Conservation (phyloP, 92 coral and sea anemone genomes). For the Chrysogorgia sp. region DNA sequence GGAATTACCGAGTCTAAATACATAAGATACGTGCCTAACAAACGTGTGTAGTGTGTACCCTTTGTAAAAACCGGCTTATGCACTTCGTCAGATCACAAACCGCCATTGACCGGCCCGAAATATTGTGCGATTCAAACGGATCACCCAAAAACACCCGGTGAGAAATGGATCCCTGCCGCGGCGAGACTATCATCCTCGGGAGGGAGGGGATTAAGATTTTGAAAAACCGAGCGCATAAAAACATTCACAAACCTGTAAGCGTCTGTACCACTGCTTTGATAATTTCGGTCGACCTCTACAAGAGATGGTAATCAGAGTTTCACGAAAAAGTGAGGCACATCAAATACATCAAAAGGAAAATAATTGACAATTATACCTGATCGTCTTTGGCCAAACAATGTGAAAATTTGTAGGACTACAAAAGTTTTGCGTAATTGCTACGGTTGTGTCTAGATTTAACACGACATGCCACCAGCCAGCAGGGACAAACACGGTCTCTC, state of each 20-base stretch:
- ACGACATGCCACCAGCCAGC: slow-evolving; percentile 99
- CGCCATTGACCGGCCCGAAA: no score
- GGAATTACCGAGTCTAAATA: no score
- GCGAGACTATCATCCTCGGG: no score
- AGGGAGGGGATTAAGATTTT: no score
- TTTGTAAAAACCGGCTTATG: no score
- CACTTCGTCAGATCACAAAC: no score
- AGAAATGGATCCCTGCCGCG: no score
- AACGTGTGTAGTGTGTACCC: no score
- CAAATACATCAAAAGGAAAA: not conserved
- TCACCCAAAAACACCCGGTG: no score
- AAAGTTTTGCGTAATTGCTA: slow-evolving; percentile 96
- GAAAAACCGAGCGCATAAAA: not conserved
- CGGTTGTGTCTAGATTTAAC: slow-evolving; percentile 85
- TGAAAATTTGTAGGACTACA: slow-evolving; percentile 92
- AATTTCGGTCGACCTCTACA: slow-evolving; percentile 92
- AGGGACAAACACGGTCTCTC: slow-evolving; percentile 95
- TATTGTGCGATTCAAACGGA: no score
- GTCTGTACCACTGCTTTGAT: slow-evolving; percentile 84
- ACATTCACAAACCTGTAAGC: slow-evolving; percentile 70
- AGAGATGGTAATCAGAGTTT: slow-evolving; percentile 29
- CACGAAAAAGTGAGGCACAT: not conserved
- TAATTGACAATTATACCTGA: slow-evolving; percentile 73
- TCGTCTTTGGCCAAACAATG: slow-evolving; percentile 96
- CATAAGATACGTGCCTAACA: no score